Base-by-base conservation (phyloP, 2,113 vertebrate species). In the Tachuris rubrigastra region DNA sequence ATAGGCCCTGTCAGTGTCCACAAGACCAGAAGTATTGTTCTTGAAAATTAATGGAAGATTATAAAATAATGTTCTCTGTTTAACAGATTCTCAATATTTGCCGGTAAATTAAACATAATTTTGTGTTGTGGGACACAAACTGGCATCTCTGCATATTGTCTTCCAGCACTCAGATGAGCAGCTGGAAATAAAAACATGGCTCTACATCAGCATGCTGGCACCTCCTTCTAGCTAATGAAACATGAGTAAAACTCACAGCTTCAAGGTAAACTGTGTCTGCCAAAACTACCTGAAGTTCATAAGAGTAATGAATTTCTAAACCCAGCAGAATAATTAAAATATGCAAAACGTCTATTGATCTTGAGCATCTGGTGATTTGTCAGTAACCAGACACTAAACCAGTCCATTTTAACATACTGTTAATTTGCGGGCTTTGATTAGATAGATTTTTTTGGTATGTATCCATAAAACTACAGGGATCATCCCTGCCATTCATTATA, bases 281-380 rank as follows among this genome's bases (percentile, higher is more conserved):
- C 84, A 96, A 95, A 96, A 55, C 33, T 91, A 94, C 65, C 78
- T 79, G 68, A 94, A 88, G 75, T 96, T 95, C 94, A 67, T 87
- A 94, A 76, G 80, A 92, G 52, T 89, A 95, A 95, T 96, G 89
- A 94, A 96, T 59, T 94, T 93, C 76, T 81, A 95, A 95, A 92
- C 87, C 56, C 71, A 87, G 53, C 90, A 96, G 91, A 95, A 96
- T 89, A 96, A 95, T 95, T 96, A 89, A 87, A 90, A 95, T 94
- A 84, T 92, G 67, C 18, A 94, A 94, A 93, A 52, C 71, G 49
- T 76, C 71, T 92, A 95, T 93, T 93, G 93, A 95, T 95, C 89
- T 94, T 73, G 79, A 94, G 67, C 85, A 92, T 94, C 91, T 96
- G 95, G 88, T 95, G 87, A 90, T 85, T 87, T 94, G 35, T 95